Conservation (phyloP, 1,140 invertebrate species). For the Lordiphosa mommai region DNA sequence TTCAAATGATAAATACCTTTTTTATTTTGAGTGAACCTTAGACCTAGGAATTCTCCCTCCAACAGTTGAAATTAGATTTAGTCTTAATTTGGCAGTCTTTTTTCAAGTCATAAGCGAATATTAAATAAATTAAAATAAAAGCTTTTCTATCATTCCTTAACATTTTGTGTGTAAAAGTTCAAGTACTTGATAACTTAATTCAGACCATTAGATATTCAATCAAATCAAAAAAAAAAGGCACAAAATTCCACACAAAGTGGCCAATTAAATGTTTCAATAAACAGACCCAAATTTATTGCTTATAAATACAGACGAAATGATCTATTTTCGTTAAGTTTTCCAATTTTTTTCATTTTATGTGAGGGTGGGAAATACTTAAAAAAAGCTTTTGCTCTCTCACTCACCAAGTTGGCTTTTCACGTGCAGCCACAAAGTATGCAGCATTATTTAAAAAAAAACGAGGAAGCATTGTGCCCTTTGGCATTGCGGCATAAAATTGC, state of each 20-base stretch:
- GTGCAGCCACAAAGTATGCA: conserved; percentile 41
- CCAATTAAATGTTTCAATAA: conserved; percentile 70
- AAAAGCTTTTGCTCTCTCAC: background rate
- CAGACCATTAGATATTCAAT: too few species aligned
- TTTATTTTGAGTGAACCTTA: too few species aligned
- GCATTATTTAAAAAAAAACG: conserved; percentile 13
- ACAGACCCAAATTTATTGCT: conserved; percentile 49
- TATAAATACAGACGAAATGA: conserved; percentile 44
- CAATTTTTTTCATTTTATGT: conserved; percentile 18
- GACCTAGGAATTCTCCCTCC: too few species aligned
- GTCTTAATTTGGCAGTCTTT: too few species aligned
- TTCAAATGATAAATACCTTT: too few species aligned
- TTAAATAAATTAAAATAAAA: too few species aligned
- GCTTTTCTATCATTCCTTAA: too few species aligned
- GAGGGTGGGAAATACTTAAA: background rate
- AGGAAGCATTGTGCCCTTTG: conserved; percentile 26
- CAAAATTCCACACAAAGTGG: conserved; percentile 18
- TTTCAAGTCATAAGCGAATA: too few species aligned
- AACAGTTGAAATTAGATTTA: too few species aligned
- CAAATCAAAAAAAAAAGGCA: too few species aligned
- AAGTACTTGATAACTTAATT: too few species aligned
- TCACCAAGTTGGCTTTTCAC: conserved; percentile 5
- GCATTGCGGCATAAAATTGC: conserved; percentile 47
- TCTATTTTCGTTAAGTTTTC: conserved; percentile 44
- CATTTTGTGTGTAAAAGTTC: too few species aligned